Base-by-base conservation (phyloP, 1,140 invertebrate species). In the Tetramorium alpestre region DNA sequence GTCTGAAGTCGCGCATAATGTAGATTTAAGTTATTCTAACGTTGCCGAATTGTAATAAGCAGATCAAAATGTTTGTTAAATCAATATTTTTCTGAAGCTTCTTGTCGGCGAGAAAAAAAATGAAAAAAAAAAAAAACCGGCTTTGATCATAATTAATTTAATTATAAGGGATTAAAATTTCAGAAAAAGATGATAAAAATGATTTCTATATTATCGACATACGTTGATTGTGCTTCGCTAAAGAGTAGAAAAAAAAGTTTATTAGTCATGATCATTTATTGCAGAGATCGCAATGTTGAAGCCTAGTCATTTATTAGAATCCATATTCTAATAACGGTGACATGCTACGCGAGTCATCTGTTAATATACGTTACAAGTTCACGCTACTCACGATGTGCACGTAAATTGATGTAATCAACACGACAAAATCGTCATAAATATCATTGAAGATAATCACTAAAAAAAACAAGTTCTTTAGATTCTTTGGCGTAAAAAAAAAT, bases 311-410 rank as follows among this genome's bases (percentile, higher is more conserved):
- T 75, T 11, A 75, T 75, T 75, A 58, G 54, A 25, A 54, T 58
- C n/a, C 13, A 2, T 16, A 58, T 54, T 75, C 54, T 60, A 75
- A 75, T 18, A 44, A 33, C 38, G 13, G 22, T 49, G 22, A 49
- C 22, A 49, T 13, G 38, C 38, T 41, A 58, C 54, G 72, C 72
- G 72, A 75, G 72, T 75, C 72, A 75, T 75, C 72, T 75, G 58
- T 75, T 60, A 75, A 58, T 54, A 44, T 3, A 16, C 60, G n/a
- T 75, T 58, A 58, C 54, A 75, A 58, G 72, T 41, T 75, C 54
- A 60, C 2, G 51, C 18, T 41, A 13, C 13, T 75, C 22, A 73
- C 18, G 33, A 73, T 38, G 51, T 22, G 51, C 18, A 73, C 11
- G 38, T 60, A 44, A 75, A 58, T 75, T 75, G 13, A 16, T 60